Evolutionary conservation across 2,888 invertebrate species (phyloP), one percentile per base, ranked within the genome.

Genomic region (Alentia gelatinosa): DNA sequence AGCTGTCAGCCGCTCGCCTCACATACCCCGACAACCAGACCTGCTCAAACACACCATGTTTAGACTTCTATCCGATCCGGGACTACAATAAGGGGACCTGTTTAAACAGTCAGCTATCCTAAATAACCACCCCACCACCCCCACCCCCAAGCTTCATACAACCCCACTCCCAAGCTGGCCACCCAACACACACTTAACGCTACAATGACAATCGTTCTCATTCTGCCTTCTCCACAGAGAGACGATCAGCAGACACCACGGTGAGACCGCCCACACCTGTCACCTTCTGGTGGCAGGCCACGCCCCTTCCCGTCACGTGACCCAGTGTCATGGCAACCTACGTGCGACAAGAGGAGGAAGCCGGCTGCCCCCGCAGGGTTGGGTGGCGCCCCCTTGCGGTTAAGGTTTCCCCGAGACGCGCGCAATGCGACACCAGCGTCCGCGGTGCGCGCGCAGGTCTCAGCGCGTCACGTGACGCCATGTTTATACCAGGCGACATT

Each of bases 361-460:
- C 56, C 56, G 19, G 56, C 56, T 56, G 56, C 56, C 56, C 56
- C 5, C 19, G 56, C 23, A 56, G 56, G 56, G 23, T 56, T n/a
- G 23, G 56, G 56, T 56, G 56, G 56, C 74, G 74, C 74, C 74
- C 74, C 33, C 74, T 74, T 15, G 74, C 74, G 74, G 74, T 74
- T 74, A 26, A 15, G 26, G 74, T 74, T 74, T 74, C 74, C 74
- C 30, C 33, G 30, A 26, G 30, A 33, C 33, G 26, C 74, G 33
- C 74, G 74, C 33, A 33, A 74, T 74, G 33, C 33, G 74, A 74
- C 74, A 74, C 74, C 74, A 15, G 33, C 26, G 30, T 33, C 26
- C 33, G 33, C 7, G 26, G 30, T 33, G 74, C 33, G 74, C 33
- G 74, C 74, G 74, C 15, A 26, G 26, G 30, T 74, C 26, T 33